Evolutionary conservation across 2,113 vertebrate genomes (phyloP), one percentile per base, ranked within the genome.

Genomic region (Chunga burmeisteri): DNA sequence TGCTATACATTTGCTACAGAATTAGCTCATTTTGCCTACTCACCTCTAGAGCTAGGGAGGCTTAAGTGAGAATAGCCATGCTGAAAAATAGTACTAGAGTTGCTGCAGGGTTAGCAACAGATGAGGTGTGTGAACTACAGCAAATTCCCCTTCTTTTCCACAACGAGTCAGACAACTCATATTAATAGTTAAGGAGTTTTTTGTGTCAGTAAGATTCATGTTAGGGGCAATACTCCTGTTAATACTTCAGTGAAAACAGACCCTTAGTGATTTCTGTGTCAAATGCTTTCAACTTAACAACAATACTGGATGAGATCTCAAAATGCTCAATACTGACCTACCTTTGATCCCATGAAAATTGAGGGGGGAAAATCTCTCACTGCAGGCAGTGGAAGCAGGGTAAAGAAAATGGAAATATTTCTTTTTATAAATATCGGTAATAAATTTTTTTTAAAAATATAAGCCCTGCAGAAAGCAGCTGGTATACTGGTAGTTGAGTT

Each of bases 11-110:
- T 94, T 70, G 71, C 59, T 85, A 67, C 81, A 91, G 81, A 88
- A 91, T 91, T 95, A 94, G 78, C 62, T 93, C 46, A 42, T 27
- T 75, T 58, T 94, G 78, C 71, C 78, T 94, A 72, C 62, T 94
- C 73, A 75, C 67, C 73, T 93, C 40, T 52, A 92, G 70, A 94
- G 50, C 47, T 82, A 80, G 70, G 20, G 40, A 94, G 82, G 61
- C 70, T 84, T 42, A 44, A 94, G 66, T 88, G 83, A 91, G 73
- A 93, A 94, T 13, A 94, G 29, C 58, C 83, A 70, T 25, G 62
- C 36, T 66, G 89, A 92, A 95, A 96, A 94, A 91, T 40, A 79
- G 70, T 58, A 38, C 83, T 89, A 53, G 77, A 86, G 46, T 55
- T 87, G 36, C 86, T 73, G 81, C 18, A 49, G 81, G 68, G 72